Percentiles rank a stretch among this genome's conserved stretches.
phyloP scores from a whole-genome alignment of 2,113 vertebrate genomes.

The Aphyosemion australe region DNA sequence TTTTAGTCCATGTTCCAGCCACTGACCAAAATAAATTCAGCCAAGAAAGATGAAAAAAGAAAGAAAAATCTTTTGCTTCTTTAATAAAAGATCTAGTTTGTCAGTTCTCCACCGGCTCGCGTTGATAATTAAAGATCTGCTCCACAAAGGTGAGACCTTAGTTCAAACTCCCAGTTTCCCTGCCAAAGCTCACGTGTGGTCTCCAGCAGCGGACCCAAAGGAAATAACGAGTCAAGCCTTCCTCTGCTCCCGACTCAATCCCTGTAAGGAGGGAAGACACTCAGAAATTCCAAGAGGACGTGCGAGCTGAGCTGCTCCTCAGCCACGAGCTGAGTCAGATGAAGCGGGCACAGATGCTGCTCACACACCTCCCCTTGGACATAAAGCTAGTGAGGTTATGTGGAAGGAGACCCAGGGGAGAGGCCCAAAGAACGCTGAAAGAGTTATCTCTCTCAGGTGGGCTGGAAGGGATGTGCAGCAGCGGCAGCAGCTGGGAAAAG shows the following conservation, averaged over 20 bases:
- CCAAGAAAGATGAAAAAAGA: no score
- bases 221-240: slow-evolving; percentile 33
- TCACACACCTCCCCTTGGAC: slow-evolving; percentile 33
- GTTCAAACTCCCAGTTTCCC: slow-evolving; percentile 13
- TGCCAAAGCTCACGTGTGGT: slow-evolving; percentile 38
- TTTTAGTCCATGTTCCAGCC: no score
- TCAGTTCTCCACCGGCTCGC: no score
- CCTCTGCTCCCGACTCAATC: slow-evolving; percentile 39
- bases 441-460: slow-evolving; percentile 35
- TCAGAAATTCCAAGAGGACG: slow-evolving; percentile 43
- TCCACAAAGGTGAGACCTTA: slow-evolving; percentile 13
- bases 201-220: slow-evolving; percentile 21
- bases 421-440: slow-evolving; percentile 22
- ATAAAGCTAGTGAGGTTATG: slow-evolving; percentile 29
- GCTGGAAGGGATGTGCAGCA: slow-evolving; percentile 15
- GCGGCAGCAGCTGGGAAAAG: slow-evolving; percentile 7
- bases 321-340: slow-evolving; percentile 26
- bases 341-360: slow-evolving; percentile 36
- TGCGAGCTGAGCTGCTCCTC: slow-evolving; percentile 38
- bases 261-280: slow-evolving; percentile 23
- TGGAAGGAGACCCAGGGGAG: slow-evolving; percentile 27
- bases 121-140: not conserved
- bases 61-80: no score
- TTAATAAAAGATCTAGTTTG: no score
- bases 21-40: no score